Conservation (phyloP, 2,888 invertebrate species). For the Pogonocherus hispidulus region DNA sequence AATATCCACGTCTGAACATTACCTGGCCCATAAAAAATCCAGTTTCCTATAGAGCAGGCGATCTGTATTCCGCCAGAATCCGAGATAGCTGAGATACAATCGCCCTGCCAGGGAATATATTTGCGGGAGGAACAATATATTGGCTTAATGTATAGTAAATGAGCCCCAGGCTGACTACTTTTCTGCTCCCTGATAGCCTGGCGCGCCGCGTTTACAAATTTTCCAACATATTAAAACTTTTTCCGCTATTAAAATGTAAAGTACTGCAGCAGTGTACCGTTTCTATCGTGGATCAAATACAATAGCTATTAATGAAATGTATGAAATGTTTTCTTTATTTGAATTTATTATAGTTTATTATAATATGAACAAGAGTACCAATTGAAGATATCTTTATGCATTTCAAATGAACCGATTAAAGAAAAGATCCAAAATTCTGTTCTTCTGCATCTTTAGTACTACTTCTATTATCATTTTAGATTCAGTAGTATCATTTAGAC, state of each 20-base stretch:
- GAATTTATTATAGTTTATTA: too few species aligned
- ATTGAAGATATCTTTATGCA: too few species aligned
- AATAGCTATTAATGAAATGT: too few species aligned
- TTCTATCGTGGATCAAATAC: too few species aligned
- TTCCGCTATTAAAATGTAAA: not conserved
- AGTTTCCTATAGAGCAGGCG: constrained; percentile 61
- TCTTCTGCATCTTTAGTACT: too few species aligned
- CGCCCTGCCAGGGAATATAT: constrained; percentile 63
- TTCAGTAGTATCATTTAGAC: too few species aligned
- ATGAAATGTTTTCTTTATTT: too few species aligned
- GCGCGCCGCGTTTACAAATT: constrained; percentile 29
- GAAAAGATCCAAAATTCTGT: too few species aligned
- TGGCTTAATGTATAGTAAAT: constrained; percentile 63
- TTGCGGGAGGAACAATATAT: constrained; percentile 64
- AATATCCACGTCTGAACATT: constrained; percentile 66
- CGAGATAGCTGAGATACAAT: constrained; percentile 64
- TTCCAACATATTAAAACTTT: constrained; percentile 32
- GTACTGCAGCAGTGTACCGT: not conserved
- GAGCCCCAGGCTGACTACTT: constrained; percentile 55
- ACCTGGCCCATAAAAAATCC: constrained; percentile 66
- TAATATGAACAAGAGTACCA: too few species aligned
- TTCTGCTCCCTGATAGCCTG: constrained; percentile 40
- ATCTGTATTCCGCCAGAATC: constrained; percentile 64
- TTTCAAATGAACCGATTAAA: too few species aligned
- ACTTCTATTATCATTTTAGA: too few species aligned